Evolutionary conservation across 2,113 vertebrate species (phyloP), one percentile per base, ranked within the genome.

Genomic region (Entelurus aequoreus): DNA sequence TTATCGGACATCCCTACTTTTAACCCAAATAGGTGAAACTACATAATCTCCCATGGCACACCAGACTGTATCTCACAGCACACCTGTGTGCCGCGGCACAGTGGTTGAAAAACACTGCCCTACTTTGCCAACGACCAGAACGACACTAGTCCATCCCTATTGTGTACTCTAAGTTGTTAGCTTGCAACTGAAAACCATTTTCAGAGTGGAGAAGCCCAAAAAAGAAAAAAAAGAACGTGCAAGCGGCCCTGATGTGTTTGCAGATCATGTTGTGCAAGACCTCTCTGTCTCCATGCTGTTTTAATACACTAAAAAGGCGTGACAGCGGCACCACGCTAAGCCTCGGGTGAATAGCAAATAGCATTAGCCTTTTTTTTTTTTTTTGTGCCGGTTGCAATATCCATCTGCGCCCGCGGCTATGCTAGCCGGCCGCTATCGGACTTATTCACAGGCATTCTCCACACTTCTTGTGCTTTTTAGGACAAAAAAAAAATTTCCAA

Each of bases 271-370:
- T 75, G 77, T 85, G 82, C 69, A 74, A 60, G 70, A 64, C 75
- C 42, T 80, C 67, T 72, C 69, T 63, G 76, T 75, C 60, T 83
- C 72, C 78, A 77, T 66, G 76, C 78, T 76, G 53, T 57, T 83
- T 87, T 85, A 78, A 86, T 66, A 78, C 75, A 81, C 87, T 88
- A 88, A 89, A 80, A 74, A 82, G 79, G 79, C 78, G 70, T 88
- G 82, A 84, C 87, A 89, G 87, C 82, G 81, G 81, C 83, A 85
- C 83, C 78, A 68, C 78, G 74, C 81, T 89, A 88, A 90, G 85
- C 81, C 86, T 60, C 67, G 69, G 78, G 82, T 81, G 4, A 81
- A 84, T 52, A 77, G 81, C 78, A 83, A 87, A 87, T 76, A 83
- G 75, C 79, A 87, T 88, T 85, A 86, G 77, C 85, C 74, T 49